A percentile compares a stretch with the other conserved stretches of the same genome.
Evolutionary conservation across 1,140 invertebrate species (phyloP).

Genomic region (Drosophila prosaltans): DNA sequence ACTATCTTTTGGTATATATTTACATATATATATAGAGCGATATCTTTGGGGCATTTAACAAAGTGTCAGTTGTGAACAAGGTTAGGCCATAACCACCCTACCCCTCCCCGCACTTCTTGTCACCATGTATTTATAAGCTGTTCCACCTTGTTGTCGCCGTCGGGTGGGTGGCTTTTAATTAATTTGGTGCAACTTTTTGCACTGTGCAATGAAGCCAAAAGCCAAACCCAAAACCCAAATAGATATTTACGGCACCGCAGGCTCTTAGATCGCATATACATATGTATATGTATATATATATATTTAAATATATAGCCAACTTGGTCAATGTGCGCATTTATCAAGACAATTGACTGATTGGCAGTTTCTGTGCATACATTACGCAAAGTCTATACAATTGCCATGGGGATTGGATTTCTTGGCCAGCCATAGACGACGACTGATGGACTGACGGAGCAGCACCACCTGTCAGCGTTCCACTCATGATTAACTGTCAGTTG

Average conservation of each 20-base stretch:
- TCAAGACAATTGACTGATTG: conserved; percentile 79
- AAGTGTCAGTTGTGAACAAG: conserved; percentile 77
- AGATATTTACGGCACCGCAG: conserved; percentile 20
- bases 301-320: conserved; percentile 27
- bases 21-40: conserved; percentile 15
- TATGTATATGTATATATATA: not conserved
- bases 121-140: conserved; percentile 45
- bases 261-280: not conserved
- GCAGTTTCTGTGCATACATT: conserved; percentile 71
- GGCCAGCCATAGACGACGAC: not conserved
- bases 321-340: conserved; percentile 71
- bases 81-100: conserved; percentile 54
- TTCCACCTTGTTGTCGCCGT: conserved; percentile 60
- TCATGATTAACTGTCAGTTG: conserved; percentile 76
- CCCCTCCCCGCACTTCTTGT: not conserved
- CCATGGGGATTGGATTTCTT: conserved; percentile 16
- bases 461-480: conserved; percentile 68
- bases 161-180: conserved; percentile 76
- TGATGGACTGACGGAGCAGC: not conserved
- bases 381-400: conserved; percentile 43
- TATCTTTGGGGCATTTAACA: conserved; percentile 66
- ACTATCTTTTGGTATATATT: conserved; percentile 9
- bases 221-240: conserved; percentile 22
- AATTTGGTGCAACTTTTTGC: conserved; percentile 79
- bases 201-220: conserved; percentile 40